Evolutionary conservation across 2,888 invertebrate genomes (phyloP), one percentile per base, ranked within the genome.

Genomic region (Hofmannophila pseudospretella): DNA sequence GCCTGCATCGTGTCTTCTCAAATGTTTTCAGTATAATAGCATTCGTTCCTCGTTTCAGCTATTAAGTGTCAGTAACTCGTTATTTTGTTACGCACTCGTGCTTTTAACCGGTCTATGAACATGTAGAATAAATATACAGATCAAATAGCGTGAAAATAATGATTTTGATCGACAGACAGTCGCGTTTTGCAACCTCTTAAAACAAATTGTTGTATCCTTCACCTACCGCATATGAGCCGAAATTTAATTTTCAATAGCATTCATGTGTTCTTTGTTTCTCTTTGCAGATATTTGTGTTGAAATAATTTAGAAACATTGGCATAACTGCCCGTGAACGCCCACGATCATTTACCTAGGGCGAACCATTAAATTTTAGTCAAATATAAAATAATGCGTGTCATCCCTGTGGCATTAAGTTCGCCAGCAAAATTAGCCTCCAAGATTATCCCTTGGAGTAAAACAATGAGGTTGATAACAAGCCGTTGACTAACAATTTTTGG

Each of bases 11-110:
- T 29, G 4, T 28, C 25, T 12, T 14, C 16, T n/a, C 22, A 31
- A 36, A 10, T 4, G 2, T 30, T 36, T 32, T 37, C 27, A 14
- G 10, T 36, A 30, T 23, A 37, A 36, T 34, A 35, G 28, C 30
- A 40, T 44, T 13, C n/a, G n/a, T 16, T 35, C 34, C 36, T 37
- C n/a, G n/a, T 42, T 29, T 54, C 52, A 43, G 52, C 46, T 47
- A 53, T 49, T 51, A 53, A 48, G n/a, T n/a, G 16, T 16, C 51
- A 53, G 41, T 57, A 55, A 61, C 64, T 71, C 59, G 59, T 75
- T 69, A 67, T 67, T 67, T 66, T 61, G 65, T 72, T 58, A 75
- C 63, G 70, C 64, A 56, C 57, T 57, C 57, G 41, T 70, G 68
- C 65, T 47, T 54, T 54, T 63, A 55, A 47, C 56, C 59, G 58